Percentiles rank a stretch among this genome's conserved stretches.
Evolutionary conservation across 2,888 invertebrate genomes (phyloP).

Genomic region (Epistrophella euchroma): DNA sequence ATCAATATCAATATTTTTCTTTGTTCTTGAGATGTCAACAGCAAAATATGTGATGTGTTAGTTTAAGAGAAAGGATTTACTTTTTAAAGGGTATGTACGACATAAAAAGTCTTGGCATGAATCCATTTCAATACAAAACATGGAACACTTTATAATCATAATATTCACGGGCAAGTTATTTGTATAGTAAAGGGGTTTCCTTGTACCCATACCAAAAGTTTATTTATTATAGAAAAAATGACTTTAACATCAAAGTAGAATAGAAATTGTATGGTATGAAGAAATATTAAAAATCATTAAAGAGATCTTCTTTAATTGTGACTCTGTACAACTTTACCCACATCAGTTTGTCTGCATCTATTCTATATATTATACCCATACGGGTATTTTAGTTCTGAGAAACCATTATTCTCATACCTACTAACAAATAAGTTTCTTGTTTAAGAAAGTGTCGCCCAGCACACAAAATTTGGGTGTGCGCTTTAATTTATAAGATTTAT

Average conservation of each 20-base stretch:
- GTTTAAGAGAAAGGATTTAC: slow-evolving; percentile 40
- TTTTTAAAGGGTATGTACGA: neutral
- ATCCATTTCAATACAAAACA: neutral
- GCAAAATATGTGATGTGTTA: slow-evolving; percentile 19
- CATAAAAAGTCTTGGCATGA: neutral
- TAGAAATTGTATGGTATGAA: neutral
- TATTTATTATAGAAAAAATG: too few relatives aligned
- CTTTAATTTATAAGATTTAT: slow-evolving; percentile 22
- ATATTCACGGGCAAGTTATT: neutral
- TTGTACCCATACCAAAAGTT: neutral
- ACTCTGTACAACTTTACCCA: neutral
- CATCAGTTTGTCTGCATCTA: neutral
- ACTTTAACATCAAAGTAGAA: neutral
- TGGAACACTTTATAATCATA: neutral
- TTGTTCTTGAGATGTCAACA: slow-evolving; percentile 39
- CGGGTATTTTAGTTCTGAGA: neutral
- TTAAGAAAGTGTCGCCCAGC: neutral
- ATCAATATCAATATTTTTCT: slow-evolving; percentile 67
- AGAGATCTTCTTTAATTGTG: neutral
- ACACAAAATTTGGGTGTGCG: neutral
- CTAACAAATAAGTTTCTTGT: neutral
- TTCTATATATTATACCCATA: too few relatives aligned
- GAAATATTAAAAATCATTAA: neutral
- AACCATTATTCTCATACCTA: neutral
- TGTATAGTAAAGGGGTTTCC: neutral